Percentiles rank a stretch among this genome's conserved stretches.
phyloP scores from a whole-genome alignment of 2,113 vertebrate genomes.

The Leucoraja erinaceus region DNA sequence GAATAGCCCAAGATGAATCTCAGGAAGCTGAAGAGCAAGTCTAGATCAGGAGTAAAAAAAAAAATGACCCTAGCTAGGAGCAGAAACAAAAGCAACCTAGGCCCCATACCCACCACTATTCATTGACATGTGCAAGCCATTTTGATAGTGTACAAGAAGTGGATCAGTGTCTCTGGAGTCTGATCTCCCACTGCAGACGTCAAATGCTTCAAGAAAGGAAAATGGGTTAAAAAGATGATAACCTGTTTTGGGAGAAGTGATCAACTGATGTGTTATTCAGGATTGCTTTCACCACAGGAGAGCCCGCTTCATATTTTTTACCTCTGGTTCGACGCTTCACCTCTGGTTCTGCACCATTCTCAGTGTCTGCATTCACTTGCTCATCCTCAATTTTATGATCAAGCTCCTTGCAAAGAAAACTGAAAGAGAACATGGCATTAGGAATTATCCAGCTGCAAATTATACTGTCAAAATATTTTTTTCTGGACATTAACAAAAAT shows the following conservation, averaged over 20 bases:
- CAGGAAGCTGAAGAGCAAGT: background rate
- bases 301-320: conserved; percentile 41
- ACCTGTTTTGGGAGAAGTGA: background rate
- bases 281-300: background rate
- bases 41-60: background rate
- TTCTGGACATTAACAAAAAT: too few relatives aligned
- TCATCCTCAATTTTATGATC: conserved; percentile 57
- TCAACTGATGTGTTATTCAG: too few relatives aligned
- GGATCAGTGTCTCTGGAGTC: background rate
- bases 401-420: conserved; percentile 76
- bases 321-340: conserved; percentile 66
- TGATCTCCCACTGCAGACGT: background rate
- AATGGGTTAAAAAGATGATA: background rate
- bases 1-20: background rate
- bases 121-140: background rate
- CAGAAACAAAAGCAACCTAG: background rate
- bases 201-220: background rate
- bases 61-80: background rate
- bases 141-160: background rate
- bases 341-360: conserved; percentile 54
- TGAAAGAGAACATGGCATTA: conserved; percentile 43
- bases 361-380: conserved; percentile 52
- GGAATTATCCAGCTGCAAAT: background rate
- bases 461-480: background rate
- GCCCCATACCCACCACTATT: background rate